Conservation (phyloP, 2,113 vertebrate genomes). For the Ageneiosus marmoratus region DNA sequence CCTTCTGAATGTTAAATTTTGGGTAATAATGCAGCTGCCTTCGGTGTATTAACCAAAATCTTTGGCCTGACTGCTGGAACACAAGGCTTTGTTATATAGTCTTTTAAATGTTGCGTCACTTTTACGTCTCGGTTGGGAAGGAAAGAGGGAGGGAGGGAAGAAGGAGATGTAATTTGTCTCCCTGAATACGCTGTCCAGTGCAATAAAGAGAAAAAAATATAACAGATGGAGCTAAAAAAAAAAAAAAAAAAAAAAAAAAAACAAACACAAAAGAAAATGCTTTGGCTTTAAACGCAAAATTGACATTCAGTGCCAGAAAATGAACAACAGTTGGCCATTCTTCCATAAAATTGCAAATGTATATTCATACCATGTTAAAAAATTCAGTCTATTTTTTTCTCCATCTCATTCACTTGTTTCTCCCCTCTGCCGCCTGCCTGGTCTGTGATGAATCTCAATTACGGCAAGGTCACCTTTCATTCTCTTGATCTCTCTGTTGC, state of each 20-base stretch:
- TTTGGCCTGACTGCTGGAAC: constrained; percentile 34
- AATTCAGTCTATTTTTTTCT: constrained; percentile 36
- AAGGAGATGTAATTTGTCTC: constrained; percentile 52
- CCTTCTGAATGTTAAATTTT: constrained; percentile 59
- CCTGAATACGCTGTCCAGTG: constrained; percentile 50
- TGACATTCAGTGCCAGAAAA: constrained; percentile 58
- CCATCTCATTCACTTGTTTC: constrained; percentile 55
- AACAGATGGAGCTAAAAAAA: constrained; percentile 43
- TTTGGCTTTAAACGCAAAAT: constrained; percentile 53
- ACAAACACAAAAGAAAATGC: constrained; percentile 34
- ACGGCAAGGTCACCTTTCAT: constrained; percentile 82
- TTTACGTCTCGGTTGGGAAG: not conserved
- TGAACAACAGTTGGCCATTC: constrained; percentile 61
- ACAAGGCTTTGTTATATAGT: constrained; percentile 36
- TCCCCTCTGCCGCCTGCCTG: constrained; percentile 63
- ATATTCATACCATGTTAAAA: constrained; percentile 64
- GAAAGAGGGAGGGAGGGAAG: not conserved
- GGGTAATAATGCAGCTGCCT: constrained; percentile 54
- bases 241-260: not conserved
- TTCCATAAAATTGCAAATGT: constrained; percentile 63
- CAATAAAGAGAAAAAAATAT: constrained; percentile 56
- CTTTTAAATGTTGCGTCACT: constrained; percentile 26
- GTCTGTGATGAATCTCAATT: constrained; percentile 80
- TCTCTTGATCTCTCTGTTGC: constrained; percentile 69
- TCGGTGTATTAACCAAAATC: constrained; percentile 42